Conservation (phyloP, 2,797 vertebrate genomes). For the Tolypeutes matacus region DNA sequence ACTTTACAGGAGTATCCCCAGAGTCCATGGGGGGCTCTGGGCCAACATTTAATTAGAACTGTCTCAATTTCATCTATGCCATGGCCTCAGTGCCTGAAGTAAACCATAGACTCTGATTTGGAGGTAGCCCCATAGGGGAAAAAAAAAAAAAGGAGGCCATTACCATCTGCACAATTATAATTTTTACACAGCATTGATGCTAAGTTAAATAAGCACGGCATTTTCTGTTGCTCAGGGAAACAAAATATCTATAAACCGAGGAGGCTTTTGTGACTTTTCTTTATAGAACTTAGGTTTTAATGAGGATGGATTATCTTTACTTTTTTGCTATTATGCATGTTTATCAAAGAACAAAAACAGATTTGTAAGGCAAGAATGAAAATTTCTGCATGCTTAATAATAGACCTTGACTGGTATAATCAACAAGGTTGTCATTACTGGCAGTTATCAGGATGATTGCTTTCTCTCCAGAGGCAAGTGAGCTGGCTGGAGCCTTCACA, state of each 20-base stretch:
- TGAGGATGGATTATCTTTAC: constrained; percentile 61
- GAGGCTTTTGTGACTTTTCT: constrained; percentile 59
- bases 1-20: background rate
- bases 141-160: background rate
- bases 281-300: constrained; percentile 62
- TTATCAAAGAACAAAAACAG: constrained; percentile 72
- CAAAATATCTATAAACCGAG: constrained; percentile 61
- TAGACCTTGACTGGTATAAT: constrained; percentile 49
- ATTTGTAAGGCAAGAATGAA: constrained; percentile 71
- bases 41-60: background rate
- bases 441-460: constrained; percentile 38
- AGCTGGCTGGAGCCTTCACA: background rate
- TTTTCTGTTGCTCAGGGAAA: constrained; percentile 73
- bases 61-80: background rate
- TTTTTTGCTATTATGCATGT: constrained; percentile 67
- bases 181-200: constrained; percentile 14
- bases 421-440: constrained; percentile 38
- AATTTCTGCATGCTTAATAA: constrained; percentile 69
- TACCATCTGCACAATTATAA: background rate
- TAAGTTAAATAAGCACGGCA: constrained; percentile 64
- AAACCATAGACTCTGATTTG: background rate
- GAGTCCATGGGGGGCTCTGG: background rate
- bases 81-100: background rate
- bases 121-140: background rate
- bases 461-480: constrained; percentile 50